These are phyloP conservation scores for Leptosomus discolor DNA, from an alignment of 2,113 vertebrate genomes.

Conservation along the genomic window DNA sequence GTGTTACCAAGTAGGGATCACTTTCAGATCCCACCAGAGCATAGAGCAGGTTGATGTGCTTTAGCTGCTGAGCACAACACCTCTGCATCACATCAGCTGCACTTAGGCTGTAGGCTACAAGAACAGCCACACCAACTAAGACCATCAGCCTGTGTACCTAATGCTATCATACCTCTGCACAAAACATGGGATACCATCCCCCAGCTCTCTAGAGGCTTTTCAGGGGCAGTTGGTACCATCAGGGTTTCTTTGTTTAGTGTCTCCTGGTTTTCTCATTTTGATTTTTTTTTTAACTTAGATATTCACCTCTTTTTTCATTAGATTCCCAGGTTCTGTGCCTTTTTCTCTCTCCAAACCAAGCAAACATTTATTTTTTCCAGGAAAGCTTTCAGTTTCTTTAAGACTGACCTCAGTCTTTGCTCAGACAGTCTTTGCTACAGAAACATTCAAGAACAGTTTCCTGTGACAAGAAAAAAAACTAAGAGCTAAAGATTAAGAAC, in stretches of 20 bases:
- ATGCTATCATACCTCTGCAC: not conserved
- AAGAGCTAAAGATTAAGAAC: not conserved
- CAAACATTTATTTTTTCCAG: not conserved
- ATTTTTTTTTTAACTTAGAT: not conserved
- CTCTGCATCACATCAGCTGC: not conserved
- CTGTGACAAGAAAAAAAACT: not conserved
- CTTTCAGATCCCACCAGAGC: not conserved
- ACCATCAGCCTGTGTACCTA: no score
- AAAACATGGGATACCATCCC: not conserved
- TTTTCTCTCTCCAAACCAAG: not conserved
- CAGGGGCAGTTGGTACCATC: not conserved
- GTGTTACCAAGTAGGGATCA: not conserved
- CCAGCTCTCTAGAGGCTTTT: not conserved
- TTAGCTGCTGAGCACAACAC: not conserved
- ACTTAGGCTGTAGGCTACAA: not conserved
- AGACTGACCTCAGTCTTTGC: not conserved
- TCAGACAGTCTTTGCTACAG: not conserved
- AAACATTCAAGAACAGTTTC: not conserved
- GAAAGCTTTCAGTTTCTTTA: not conserved
- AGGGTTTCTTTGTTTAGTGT: not conserved
- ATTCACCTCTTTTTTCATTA: not conserved
- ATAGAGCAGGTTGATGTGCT: not conserved
- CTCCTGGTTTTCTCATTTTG: not conserved
- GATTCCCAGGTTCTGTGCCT: not conserved
- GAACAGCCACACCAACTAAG: not conserved